These are phyloP conservation scores for Falco berigora DNA, from an alignment of 2,797 vertebrate species.

Conservation along the genomic window DNA sequence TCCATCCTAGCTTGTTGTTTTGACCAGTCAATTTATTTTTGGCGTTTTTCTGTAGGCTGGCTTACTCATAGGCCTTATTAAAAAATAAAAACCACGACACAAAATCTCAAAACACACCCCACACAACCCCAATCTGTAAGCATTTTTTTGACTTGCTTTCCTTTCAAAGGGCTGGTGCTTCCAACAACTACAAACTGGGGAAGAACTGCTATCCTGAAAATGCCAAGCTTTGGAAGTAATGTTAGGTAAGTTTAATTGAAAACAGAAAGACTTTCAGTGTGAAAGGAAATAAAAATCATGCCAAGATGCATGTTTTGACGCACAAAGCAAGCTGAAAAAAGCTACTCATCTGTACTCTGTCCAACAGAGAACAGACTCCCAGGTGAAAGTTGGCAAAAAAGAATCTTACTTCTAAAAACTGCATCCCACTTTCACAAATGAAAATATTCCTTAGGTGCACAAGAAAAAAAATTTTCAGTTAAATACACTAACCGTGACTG, in stretches of 20 bases:
- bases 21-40: background rate
- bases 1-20: background rate
- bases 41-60: background rate
- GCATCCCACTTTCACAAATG: rapidly evolving
- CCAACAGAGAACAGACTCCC: background rate
- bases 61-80: background rate
- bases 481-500: constrained; percentile 53
- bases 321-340: background rate
- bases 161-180: background rate
- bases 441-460: background rate
- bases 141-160: background rate
- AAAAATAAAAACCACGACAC: background rate
- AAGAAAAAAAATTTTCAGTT: background rate
- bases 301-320: background rate
- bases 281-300: background rate
- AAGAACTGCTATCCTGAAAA: background rate
- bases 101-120: background rate
- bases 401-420: background rate
- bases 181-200: background rate
- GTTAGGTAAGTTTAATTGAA: background rate
- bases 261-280: background rate
- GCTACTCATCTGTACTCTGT: background rate
- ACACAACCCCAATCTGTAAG: background rate
- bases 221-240: background rate
- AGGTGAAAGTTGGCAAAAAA: background rate